phyloP scores from a whole-genome alignment of 2,797 vertebrate genomes.

The Channallabes apus region DNA sequence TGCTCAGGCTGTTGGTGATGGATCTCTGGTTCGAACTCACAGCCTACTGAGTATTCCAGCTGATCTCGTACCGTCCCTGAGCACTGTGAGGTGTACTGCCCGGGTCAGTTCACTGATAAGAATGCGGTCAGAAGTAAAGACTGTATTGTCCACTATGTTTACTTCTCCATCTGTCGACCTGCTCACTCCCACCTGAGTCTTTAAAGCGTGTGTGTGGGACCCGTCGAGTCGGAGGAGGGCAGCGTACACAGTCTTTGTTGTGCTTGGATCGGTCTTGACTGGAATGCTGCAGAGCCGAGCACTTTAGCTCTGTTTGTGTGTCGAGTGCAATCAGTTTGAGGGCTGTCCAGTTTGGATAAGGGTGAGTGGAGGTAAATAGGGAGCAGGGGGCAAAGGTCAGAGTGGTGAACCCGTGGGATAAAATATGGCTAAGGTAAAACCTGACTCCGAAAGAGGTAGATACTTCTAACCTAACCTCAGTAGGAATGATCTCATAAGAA shows the following conservation, averaged over 20 bases:
- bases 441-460: not conserved
- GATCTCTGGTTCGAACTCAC: not conserved
- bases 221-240: slow-evolving; percentile 8
- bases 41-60: not conserved
- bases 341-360: slow-evolving; percentile 26
- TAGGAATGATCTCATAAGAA: not conserved
- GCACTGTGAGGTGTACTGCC: slow-evolving; percentile 30
- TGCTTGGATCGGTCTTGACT: slow-evolving; percentile 52
- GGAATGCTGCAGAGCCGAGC: slow-evolving; percentile 37
- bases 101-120: slow-evolving; percentile 17
- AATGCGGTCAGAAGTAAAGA: slow-evolving; percentile 46
- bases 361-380: slow-evolving; percentile 10
- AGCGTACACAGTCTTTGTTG: slow-evolving; percentile 46
- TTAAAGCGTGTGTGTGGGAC: not conserved
- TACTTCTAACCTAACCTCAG: not conserved
- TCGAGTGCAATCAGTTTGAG: not conserved
- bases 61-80: not conserved
- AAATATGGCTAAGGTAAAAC: not conserved
- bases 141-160: slow-evolving; percentile 50
- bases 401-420: not conserved
- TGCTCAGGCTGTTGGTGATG: not conserved
- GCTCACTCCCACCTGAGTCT: slow-evolving; percentile 33
- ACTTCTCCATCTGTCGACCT: slow-evolving; percentile 36
- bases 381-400: slow-evolving; percentile 8
- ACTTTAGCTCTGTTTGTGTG: slow-evolving; percentile 3